Evolutionary conservation across 2,113 vertebrate species (phyloP).

Genomic region (Rhynchomys soricoides): DNA sequence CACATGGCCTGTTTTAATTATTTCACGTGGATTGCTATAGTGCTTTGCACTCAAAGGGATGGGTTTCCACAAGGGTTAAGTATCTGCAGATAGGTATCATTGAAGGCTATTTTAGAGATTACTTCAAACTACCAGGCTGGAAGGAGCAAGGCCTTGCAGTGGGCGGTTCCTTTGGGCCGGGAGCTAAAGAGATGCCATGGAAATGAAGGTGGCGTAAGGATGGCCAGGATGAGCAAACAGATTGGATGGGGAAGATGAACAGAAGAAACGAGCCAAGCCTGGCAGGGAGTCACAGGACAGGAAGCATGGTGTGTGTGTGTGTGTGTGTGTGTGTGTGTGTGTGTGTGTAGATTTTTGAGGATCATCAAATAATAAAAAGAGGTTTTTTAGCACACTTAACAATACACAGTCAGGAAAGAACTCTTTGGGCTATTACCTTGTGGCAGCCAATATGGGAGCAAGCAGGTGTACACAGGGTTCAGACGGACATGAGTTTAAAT

Average conservation of each 20-base stretch:
- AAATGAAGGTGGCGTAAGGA: constrained; percentile 24
- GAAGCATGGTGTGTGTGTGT: background rate
- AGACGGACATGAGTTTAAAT: background rate
- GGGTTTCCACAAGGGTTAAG: background rate
- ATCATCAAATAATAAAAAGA: background rate
- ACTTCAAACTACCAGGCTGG: background rate
- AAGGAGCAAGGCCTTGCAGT: background rate
- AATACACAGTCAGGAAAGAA: background rate
- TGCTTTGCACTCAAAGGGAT: background rate
- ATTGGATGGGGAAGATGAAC: background rate
- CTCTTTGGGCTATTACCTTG: background rate
- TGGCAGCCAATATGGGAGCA: background rate
- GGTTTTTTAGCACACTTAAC: background rate
- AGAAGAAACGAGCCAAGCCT: background rate
- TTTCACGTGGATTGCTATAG: background rate
- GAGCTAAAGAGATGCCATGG: background rate
- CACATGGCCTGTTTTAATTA: background rate
- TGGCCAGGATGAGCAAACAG: background rate
- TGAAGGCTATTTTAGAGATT: background rate
- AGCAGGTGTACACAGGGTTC: background rate
- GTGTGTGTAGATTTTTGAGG: constrained; percentile 8
- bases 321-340: background rate
- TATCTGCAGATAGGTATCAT: background rate
- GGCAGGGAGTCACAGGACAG: background rate
- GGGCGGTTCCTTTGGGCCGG: background rate